These are phyloP conservation scores for Uloborus plumipes DNA, from an alignment of 2,888 invertebrate species.

Conservation along the genomic window DNA sequence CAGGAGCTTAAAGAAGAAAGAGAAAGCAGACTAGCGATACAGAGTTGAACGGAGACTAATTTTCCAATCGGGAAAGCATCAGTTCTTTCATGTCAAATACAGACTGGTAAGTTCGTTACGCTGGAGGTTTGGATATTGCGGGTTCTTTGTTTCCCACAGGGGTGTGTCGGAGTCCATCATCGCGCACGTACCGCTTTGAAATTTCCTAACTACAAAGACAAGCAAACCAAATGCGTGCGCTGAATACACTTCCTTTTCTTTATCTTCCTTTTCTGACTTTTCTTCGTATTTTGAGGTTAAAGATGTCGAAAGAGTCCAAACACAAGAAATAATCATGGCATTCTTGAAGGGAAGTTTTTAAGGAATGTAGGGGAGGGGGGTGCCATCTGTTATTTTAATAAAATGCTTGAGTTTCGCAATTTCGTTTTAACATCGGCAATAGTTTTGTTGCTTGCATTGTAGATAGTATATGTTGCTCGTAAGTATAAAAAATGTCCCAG, in stretches of 20 bases:
- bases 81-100: constrained; percentile 15
- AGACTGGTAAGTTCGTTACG: constrained; percentile 34
- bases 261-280: no score
- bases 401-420: no score
- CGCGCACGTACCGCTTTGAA: constrained; percentile 54
- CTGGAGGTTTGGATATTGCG: constrained; percentile 7
- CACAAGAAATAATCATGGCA: no score
- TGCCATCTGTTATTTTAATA: no score
- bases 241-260: constrained; percentile 11
- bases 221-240: constrained; percentile 36
- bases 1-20: neutral
- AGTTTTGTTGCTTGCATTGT: no score
- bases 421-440: no score
- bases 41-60: constrained; percentile 6
- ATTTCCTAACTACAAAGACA: constrained; percentile 56
- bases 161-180: constrained; percentile 14
- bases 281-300: no score
- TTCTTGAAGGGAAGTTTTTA: no score
- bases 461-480: no score
- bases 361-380: no score
- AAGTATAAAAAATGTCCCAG: no score
- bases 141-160: constrained; percentile 22
- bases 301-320: no score
- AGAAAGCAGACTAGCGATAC: neutral
- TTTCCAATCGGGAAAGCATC: constrained; percentile 11